Evolutionary conservation across 1,140 invertebrate species (phyloP).

Genomic region (Pseudoatta argentina): DNA sequence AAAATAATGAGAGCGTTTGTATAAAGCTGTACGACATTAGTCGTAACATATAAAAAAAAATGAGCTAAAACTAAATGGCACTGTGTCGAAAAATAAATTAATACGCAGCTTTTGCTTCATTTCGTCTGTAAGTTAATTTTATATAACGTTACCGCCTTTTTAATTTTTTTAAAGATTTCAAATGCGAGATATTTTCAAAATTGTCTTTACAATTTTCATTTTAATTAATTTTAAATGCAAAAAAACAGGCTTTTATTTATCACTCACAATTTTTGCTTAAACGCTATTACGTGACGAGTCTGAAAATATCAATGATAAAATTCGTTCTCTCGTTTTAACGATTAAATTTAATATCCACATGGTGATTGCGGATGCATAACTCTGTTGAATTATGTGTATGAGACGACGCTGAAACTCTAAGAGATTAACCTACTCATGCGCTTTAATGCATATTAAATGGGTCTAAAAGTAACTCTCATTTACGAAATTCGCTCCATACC

Average conservation of each 20-base stretch:
- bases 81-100: constrained; percentile 1
- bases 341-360: constrained; percentile 72
- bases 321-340: constrained; percentile 30
- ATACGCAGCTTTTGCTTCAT: not conserved
- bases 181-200: constrained; percentile 3
- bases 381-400: constrained; percentile 69
- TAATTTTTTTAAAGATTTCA: not conserved
- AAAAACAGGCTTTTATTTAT: not conserved
- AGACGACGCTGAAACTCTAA: constrained; percentile 64
- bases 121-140: constrained; percentile 3
- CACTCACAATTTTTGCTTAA: not conserved
- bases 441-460: constrained; percentile 75
- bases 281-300: not conserved
- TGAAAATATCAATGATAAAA: constrained; percentile 19
- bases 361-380: constrained; percentile 51
- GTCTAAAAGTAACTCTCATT: constrained; percentile 67
- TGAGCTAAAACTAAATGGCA: constrained; percentile 8
- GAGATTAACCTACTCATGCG: constrained; percentile 65
- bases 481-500: constrained; percentile 65
- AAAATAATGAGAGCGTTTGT: constrained; percentile 28
- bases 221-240: constrained; percentile 4
- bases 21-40: not conserved
- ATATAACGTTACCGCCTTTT: not conserved
- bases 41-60: not conserved
- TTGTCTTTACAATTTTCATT: not conserved